A percentile compares a stretch with the other conserved stretches of the same genome.
Conservation (phyloP, 2,113 vertebrate genomes). For the Opisthocomus hoazin region DNA sequence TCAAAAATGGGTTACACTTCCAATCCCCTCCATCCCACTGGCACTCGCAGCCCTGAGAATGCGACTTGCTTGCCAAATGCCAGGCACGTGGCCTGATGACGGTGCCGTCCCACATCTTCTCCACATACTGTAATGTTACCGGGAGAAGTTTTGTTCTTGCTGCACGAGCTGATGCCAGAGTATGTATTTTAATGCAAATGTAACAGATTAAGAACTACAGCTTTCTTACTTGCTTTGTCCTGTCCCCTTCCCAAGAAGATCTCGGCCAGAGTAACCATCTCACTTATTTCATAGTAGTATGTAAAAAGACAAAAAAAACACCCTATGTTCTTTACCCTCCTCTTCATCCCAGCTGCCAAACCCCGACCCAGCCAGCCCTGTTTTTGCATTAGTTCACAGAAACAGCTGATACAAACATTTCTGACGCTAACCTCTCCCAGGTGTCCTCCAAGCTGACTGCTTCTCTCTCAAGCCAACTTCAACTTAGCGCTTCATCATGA, state of each 20-base stretch:
- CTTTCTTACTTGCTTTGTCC: neutral
- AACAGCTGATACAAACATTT: conserved; percentile 8
- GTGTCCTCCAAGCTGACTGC: neutral
- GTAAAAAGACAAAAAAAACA: neutral
- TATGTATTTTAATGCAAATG: neutral
- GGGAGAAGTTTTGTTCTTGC: neutral
- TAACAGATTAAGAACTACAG: neutral
- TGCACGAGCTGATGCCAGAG: accelerated
- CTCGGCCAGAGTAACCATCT: neutral
- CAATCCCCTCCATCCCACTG: accelerated
- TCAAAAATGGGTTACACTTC: neutral
- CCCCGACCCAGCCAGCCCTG: neutral
- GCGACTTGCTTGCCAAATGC: neutral
- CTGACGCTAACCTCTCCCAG: neutral
- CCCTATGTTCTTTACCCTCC: neutral
- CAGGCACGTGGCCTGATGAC: accelerated
- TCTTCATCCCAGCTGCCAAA: neutral
- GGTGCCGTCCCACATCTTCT: neutral
- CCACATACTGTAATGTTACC: neutral
- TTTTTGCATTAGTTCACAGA: neutral
- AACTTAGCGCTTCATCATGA: conserved; percentile 22
- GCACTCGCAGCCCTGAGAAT: neutral
- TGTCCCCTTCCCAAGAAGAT: neutral
- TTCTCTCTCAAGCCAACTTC: conserved; percentile 35
- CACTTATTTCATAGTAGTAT: neutral